Evolutionary conservation across 1,140 invertebrate genomes (phyloP).

Genomic region (Hyles vespertilio): DNA sequence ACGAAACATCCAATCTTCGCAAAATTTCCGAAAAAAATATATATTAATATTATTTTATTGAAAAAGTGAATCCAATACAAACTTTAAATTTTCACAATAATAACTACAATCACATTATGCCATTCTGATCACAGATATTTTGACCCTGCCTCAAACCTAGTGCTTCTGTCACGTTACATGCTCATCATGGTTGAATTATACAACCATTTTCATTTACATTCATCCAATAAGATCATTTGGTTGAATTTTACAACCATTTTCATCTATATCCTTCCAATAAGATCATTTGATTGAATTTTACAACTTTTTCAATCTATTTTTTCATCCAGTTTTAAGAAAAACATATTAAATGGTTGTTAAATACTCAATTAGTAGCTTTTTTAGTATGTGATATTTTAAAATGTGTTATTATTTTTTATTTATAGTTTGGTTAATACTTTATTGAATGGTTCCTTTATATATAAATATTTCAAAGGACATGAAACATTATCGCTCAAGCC

Average conservation of each 20-base stretch:
- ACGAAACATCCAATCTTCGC: too few relatives aligned
- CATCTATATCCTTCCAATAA: background rate
- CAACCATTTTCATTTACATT: background rate
- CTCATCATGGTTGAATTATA: background rate
- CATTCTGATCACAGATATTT: conserved; percentile 13
- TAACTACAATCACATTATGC: conserved; percentile 9
- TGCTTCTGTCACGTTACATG: background rate
- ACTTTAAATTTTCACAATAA: background rate
- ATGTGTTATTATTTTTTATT: too few relatives aligned
- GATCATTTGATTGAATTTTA: background rate
- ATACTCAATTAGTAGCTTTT: background rate
- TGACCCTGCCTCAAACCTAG: conserved; percentile 5
- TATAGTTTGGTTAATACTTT: background rate
- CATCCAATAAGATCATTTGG: too few relatives aligned
- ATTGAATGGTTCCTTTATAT: background rate
- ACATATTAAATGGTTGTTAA: background rate
- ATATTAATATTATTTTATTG: background rate
- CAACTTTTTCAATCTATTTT: background rate
- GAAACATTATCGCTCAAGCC: too few relatives aligned
- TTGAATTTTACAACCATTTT: background rate
- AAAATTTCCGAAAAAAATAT: too few relatives aligned
- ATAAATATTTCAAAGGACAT: too few relatives aligned
- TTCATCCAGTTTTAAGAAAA: background rate
- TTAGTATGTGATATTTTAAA: too few relatives aligned
- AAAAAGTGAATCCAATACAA: conserved; percentile 1